Evolutionary conservation across 2,113 vertebrate genomes (phyloP), one percentile per base, ranked within the genome.

Genomic region (Anhinga rufa): DNA sequence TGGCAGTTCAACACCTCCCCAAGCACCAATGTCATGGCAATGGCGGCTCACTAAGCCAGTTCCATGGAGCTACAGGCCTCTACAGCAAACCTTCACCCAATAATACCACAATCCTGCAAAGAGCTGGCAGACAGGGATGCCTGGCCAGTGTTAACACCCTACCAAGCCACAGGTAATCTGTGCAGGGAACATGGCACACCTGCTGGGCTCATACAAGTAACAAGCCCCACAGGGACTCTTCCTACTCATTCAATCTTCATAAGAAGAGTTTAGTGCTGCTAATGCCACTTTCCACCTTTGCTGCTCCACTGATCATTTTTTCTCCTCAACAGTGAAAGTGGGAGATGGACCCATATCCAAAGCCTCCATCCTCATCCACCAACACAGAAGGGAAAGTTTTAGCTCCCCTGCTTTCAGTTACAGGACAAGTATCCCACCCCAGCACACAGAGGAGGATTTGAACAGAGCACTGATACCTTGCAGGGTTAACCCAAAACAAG

Each of bases 321-420:
- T 6, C 36, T 52, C n/a, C 72, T 78, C 38, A 40, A 17, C 44
- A 77, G 34, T 13, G 25, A 92, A 57, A 0, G 2, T 0, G 2
- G 22, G n/a, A 42, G 26, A 83, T 9, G 6, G 68, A 55, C 6
- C 4, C 10, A 29, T 9, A 60, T 40, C 9, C 48, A 85, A 92
- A 88, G 46, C 31, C 46, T 52, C 34, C 38, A 71, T n/a, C 11
- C 13, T 76, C 55, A 72, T 4, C 14, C 28, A 69, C 17, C 38
- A 82, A 57, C 6, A 75, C 15, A 79, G 38, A 93, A 86, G 10
- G 12, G 26, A 61, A 89, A 65, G 36, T 44, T 82, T 14, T 65
- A 17, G 10, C 9, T 58, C 24, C 19, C 15, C 25, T 36, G 26
- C 9, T 68, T 71, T 40, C 0, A 0, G 10, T 48, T 66, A 57